Conservation (phyloP, 2,797 vertebrate species). For the Poecile montanus region DNA sequence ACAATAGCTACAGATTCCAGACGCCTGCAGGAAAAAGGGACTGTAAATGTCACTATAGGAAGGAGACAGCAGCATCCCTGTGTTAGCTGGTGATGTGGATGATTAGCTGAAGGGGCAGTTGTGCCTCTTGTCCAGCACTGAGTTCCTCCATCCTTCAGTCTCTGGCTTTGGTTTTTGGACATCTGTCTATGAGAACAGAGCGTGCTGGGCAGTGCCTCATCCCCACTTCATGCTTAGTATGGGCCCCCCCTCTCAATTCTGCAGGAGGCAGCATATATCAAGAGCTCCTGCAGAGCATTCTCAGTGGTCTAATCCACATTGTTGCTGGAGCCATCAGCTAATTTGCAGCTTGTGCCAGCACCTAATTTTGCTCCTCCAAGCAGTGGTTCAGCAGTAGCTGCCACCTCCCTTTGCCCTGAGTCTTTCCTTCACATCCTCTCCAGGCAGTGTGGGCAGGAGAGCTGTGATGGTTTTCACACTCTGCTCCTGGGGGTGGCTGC, state of each 20-base stretch:
- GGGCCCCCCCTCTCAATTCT: not conserved
- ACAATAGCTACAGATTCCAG: not conserved
- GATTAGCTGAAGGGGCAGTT: not conserved
- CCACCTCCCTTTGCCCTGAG: not conserved
- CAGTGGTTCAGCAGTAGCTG: rapidly evolving
- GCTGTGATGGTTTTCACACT: not conserved
- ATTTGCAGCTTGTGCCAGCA: not conserved
- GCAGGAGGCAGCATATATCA: constrained; percentile 7
- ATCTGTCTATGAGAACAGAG: not conserved
- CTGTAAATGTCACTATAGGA: not conserved
- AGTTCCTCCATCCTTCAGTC: not conserved
- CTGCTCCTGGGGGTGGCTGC: not conserved
- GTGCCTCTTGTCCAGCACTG: not conserved
- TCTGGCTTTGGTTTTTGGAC: not conserved
- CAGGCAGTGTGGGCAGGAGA: not conserved
- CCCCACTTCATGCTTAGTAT: not conserved
- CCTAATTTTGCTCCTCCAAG: not conserved
- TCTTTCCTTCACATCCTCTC: not conserved
- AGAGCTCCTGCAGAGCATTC: not conserved
- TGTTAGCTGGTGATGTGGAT: not conserved
- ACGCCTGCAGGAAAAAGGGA: not conserved
- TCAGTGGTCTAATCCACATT: not conserved
- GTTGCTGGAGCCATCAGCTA: not conserved
- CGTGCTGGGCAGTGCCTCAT: not conserved
- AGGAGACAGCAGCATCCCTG: not conserved